Evolutionary conservation across 2,797 vertebrate species (phyloP), one percentile per base, ranked within the genome.

Genomic region (Nyctalus aviator): DNA sequence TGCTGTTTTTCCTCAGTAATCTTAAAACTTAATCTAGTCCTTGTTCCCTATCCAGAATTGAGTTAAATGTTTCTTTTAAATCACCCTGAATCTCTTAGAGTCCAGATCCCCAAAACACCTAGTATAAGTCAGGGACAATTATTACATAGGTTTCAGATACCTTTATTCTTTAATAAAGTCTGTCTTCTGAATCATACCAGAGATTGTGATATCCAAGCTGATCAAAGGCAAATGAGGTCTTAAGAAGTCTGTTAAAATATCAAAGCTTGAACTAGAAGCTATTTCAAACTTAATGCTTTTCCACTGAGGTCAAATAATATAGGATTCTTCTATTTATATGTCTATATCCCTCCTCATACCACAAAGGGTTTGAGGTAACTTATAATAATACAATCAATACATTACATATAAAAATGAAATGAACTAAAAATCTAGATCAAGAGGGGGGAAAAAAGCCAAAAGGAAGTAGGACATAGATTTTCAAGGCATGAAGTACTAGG

Each of bases 361-460:
- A 71, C 46, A 78, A 64, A 93, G 68, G 9, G 84, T 48, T 91
- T 64, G 88, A 93, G 35, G 15, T 27, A 50, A 91, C 11, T 75
- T 72, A 59, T 20, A 85, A 82, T 59, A 86, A 48, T 50, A 69
- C 2, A 83, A 48, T 75, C 0, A 77, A 72, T 9, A 79, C 8
- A 57, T 57, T 88, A 73, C n/a, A 84, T 55, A 68, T 55, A 78
- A 76, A 93, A 96, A 92, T 71, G 78, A 88, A 48, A 85, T 91
- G 93, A 92, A 91, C 37, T 89, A 85, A 94, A 96, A 95, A 76
- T 48, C n/a, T 88, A 89, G 41, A 83, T 27, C 35, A 72, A 8
- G 15, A 48, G 9, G 15, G 6, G 48, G 10, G 1, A 37, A 77
- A 11, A 10, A 85, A 76, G 59, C 4, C 44, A 92, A 59, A 76